Percentiles rank a stretch among this genome's conserved stretches.
phyloP scores from a whole-genome alignment of 2,797 vertebrate genomes.

The Lepilemur septentrionalis region DNA sequence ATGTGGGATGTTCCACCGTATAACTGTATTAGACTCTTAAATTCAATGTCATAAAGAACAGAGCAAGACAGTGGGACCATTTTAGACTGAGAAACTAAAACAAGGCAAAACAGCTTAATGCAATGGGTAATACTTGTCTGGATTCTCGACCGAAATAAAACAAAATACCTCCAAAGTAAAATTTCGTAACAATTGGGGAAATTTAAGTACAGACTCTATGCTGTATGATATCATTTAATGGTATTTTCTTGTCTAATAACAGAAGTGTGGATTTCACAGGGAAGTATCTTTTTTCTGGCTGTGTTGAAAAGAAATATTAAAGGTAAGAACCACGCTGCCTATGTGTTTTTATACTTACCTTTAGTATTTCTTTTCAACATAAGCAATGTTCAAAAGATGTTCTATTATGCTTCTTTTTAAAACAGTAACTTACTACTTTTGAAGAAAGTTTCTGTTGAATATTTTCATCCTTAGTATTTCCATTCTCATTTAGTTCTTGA shows the following conservation, averaged over 20 bases:
- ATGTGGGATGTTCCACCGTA: neutral
- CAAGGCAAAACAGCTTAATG: neutral
- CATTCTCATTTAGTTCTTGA: constrained; percentile 91
- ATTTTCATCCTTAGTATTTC: constrained; percentile 88
- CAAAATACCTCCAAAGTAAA: neutral
- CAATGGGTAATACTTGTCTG: neutral
- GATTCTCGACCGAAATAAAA: neutral
- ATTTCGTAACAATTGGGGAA: neutral
- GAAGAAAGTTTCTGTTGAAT: constrained; percentile 92
- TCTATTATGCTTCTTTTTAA: constrained; percentile 4
- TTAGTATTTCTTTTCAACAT: neutral
- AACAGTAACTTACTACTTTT: constrained; percentile 89
- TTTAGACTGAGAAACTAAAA: neutral
- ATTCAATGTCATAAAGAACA: neutral
- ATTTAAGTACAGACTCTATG: neutral
- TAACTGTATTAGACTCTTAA: neutral
- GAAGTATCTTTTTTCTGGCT: neutral
- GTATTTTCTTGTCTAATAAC: neutral
- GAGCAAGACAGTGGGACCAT: neutral
- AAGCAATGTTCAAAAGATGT: neutral
- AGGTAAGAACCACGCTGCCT: neutral
- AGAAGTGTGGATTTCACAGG: neutral
- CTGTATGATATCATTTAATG: neutral
- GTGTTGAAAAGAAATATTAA: neutral
- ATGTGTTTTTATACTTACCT: neutral